These are phyloP conservation scores for Eretmochelys imbricata DNA, from an alignment of 2,113 vertebrate genomes.

Conservation along the genomic window DNA sequence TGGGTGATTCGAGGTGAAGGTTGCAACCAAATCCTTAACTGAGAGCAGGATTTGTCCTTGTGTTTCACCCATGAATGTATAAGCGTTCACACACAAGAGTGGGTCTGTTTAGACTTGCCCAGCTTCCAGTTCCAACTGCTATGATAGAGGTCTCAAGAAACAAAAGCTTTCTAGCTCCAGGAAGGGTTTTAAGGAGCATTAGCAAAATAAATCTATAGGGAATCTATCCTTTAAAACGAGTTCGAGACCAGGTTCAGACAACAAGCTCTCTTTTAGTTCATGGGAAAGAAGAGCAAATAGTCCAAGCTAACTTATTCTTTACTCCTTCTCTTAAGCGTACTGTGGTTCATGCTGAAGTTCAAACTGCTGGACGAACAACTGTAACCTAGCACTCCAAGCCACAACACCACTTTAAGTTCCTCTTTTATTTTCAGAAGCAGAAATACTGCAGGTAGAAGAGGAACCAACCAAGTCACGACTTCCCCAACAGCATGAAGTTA, in stretches of 20 bases:
- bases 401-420: not conserved
- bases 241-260: not conserved
- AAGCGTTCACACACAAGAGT: not conserved
- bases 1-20: not conserved
- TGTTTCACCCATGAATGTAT: not conserved
- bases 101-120: not conserved
- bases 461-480: not conserved
- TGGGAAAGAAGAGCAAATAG: not conserved
- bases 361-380: not conserved
- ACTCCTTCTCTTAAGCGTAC: not conserved
- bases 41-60: not conserved
- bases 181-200: not conserved
- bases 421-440: conserved; percentile 53
- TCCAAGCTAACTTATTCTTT: not conserved
- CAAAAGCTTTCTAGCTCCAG: not conserved
- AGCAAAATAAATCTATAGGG: not conserved
- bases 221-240: not conserved
- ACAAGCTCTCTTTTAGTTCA: not conserved
- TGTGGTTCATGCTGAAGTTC: not conserved
- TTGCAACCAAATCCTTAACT: not conserved
- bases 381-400: not conserved
- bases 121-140: not conserved
- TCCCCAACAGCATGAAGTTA: conserved; percentile 58
- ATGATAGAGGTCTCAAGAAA: not conserved
- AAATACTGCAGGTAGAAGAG: conserved; percentile 1